Evolutionary conservation across 2,113 vertebrate genomes (phyloP), one percentile per base, ranked within the genome.

Genomic region (Galeopterus variegatus): DNA sequence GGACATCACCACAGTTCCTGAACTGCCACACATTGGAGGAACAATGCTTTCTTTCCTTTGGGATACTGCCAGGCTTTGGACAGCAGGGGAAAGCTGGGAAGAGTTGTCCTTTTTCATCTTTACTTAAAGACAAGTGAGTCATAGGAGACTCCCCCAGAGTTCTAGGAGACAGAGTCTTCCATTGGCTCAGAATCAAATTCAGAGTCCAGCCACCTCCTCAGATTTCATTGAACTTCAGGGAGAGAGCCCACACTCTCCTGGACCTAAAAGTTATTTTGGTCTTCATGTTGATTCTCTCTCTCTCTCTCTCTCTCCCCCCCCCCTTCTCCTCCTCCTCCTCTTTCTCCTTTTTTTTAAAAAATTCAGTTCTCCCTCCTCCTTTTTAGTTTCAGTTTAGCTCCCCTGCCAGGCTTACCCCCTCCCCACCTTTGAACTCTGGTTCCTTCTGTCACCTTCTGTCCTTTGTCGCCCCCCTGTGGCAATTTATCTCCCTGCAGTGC

Each of bases 361-460:
- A 41, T 41, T 56, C 21, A 0, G 0, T 33, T 75, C 26, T 36
- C 18, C 48, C 33, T 70, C 36, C 65, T 36, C 18, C 1, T 31
- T 67, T 72, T 67, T 11, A 26, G 48, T 31, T 72, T 41, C 36
- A 33, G n/a, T 1, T 86, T 48, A 65, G 11, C 9, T 4, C 31
- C 8, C 17, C 18, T 36, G 3, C 8, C 6, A 14, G 5, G 6
- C 28, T 24, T 69, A 7, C 9, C 11, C 56, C 26, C 36, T 52
- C 50, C 21, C 2, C 0, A 6, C 33, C 19, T 41, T 52, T 26
- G 23, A 28, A 4, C n/a, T 7, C 62, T 1, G 3, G 19, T 1
- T 33, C 12, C 17, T 48, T 82, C 9, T 26, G 13, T 91, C 14
- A 23, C 28, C n/a, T 50, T 89, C 81, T 58, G 69, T 83, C 23